Base-by-base conservation (phyloP, 2,113 vertebrate species). In the Promerops cafer region DNA sequence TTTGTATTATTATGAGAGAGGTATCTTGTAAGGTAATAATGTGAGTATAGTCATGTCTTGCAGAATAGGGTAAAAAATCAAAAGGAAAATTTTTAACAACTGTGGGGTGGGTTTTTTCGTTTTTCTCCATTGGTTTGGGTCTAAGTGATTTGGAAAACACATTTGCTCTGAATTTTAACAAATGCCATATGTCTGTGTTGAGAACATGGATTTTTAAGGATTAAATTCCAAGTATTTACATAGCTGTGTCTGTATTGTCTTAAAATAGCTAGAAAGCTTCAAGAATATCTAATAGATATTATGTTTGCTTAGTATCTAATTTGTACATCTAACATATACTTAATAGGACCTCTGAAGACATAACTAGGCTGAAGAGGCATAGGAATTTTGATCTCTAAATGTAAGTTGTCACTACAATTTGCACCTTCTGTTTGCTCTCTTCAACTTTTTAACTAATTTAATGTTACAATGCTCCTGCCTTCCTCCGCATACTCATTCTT, bases 21-120 rank as follows among this genome's bases (percentile, higher is more conserved):
- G 42, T 23, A 2, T 35, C 11, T 78, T 83, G 11, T 26, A 63
- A 68, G 5, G 24, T 39, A 61, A 50, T 37, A 42, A 76, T n/a
- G 27, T 28, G 23, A 56, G 8, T 69, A 52, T 18, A 61, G 11
- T 31, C 1, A 0, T 74, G 6, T 26, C n/a, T 89, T 69, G 13
- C 13, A 71, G 56, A 70, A 63, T 23, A 53, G 4, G 16, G 3
- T 42, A 64, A 64, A 79, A 87, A 80, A 68, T 27, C 1, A 42
- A 86, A 95, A 68, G 7, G 9, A 63, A 44, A 35, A 14, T 8
- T 42, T 71, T 61, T n/a, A 59, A 33, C 8, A 31, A 5, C 13
- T 60, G 2, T 6, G 20, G 19, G 3, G 28, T 28, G 5, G 2
- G 0, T 11, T 54, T 54, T 23, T 45, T n/a, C 44, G 8, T 14